Evolutionary conservation across 1,140 invertebrate genomes (phyloP), one percentile per base, ranked within the genome.

Genomic region (Trachymyrmex septentrionalis): DNA sequence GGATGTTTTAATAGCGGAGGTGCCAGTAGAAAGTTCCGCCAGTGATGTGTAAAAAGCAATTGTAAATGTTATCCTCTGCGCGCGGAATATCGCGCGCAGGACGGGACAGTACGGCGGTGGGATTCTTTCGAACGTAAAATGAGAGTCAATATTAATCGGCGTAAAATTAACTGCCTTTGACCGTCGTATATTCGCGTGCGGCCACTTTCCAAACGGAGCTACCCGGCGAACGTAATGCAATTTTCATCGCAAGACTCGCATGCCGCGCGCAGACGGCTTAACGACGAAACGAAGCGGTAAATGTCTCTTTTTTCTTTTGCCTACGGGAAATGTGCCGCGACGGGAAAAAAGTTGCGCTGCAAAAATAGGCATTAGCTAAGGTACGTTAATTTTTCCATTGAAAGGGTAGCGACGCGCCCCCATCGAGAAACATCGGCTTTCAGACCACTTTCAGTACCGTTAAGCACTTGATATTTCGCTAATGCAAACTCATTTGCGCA

Each of bases 291-390:
- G 80, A 63, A 75, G 55, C 80, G 69, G 67, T 48, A 84, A 84
- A 75, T 84, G 80, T 71, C 44, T 38, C 21, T 84, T 84, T 84
- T 38, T 30, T n/a, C n/a, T n/a, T 84, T 84, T 55, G 53, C 57
- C n/a, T 34, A 73, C 55, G 66, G 80, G 24, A 84, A 84, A 84
- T 73, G 69, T 84, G 16, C 69, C 69, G 53, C 55, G 55, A 84
- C 38, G 69, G 19, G 55, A 48, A 72, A 72, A 75, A 75, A 34
- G 44, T 84, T 34, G 24, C 57, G n/a, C 38, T 21, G 69, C 55
- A 75, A 84, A 84, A 84, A 84, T 84, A 84, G 69, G 55, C 55
- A 84, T 84, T 84, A 82, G 80, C 57, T 48, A 84, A 84, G 80
- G 80, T 75, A 84, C 80, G 69, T 84, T 84, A 84, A 73, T 75